Evolutionary conservation across 2,888 invertebrate genomes (phyloP).

Genomic region (Trypoxylon attenuatum): DNA sequence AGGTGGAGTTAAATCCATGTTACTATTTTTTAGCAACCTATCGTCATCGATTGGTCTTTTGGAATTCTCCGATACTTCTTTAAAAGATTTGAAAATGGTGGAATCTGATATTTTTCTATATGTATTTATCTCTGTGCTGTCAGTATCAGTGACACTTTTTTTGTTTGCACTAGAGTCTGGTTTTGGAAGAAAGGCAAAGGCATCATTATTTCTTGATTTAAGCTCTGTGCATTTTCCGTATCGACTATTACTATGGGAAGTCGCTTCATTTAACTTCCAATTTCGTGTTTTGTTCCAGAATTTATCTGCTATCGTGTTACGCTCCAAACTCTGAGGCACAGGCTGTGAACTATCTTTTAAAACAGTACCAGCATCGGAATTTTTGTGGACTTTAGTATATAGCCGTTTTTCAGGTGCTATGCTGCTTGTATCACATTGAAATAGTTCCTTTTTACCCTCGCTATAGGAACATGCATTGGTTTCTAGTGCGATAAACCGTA

Average conservation of each 20-base stretch:
- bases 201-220: slow-evolving; percentile 16
- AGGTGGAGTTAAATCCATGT: slow-evolving; percentile 68
- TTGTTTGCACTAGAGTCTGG: slow-evolving; percentile 2
- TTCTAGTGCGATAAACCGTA: slow-evolving; percentile 72
- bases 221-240: slow-evolving; percentile 41
- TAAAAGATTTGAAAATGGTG: not conserved
- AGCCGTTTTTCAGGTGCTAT: too few relatives aligned
- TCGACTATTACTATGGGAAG: slow-evolving; percentile 66
- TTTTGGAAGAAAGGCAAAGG: slow-evolving; percentile 37
- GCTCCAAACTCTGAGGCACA: slow-evolving; percentile 37
- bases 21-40: slow-evolving; percentile 17
- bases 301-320: slow-evolving; percentile 69
- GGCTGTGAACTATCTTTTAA: too few relatives aligned
- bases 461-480: not conserved
- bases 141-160: too few relatives aligned
- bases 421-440: too few relatives aligned
- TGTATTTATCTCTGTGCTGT: too few relatives aligned
- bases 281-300: slow-evolving; percentile 63
- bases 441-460: too few relatives aligned
- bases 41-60: not conserved
- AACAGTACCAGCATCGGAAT: too few relatives aligned
- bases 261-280: slow-evolving; percentile 68
- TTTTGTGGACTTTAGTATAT: too few relatives aligned
- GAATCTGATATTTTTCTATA: too few relatives aligned
- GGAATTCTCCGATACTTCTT: slow-evolving; percentile 1